phyloP scores from a whole-genome alignment of 1,140 invertebrate species.

The Diorhabda carinulata region DNA sequence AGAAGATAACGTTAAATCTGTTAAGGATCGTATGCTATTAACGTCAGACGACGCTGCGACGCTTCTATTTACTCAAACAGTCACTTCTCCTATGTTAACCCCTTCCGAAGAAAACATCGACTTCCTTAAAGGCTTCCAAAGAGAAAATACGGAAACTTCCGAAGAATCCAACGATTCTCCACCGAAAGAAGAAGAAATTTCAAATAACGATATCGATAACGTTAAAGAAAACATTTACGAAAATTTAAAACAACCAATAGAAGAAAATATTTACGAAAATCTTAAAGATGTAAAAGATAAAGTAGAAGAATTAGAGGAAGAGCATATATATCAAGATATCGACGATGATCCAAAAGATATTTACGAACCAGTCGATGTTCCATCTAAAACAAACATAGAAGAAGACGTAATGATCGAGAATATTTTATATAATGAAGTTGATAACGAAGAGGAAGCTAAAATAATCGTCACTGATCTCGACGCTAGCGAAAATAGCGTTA shows the following conservation, averaged over 20 bases:
- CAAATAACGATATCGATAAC: constrained; percentile 14
- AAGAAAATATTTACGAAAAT: constrained; percentile 36
- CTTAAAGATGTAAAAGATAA: constrained; percentile 17
- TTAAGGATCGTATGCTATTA: constrained; percentile 45
- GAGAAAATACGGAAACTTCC: constrained; percentile 29
- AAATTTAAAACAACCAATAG: constrained; percentile 26
- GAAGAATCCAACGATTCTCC: constrained; percentile 16
- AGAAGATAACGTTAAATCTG: constrained; percentile 31
- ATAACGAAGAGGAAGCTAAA: constrained; percentile 1
- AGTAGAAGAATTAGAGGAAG: constrained; percentile 18
- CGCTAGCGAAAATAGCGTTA: constrained; percentile 9
- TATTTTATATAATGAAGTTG: constrained; percentile 4
- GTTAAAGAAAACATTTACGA: constrained; percentile 32
- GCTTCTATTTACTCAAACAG: constrained; percentile 45
- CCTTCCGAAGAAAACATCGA: constrained; percentile 48
- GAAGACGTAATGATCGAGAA: constrained; percentile 7
- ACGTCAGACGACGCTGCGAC: constrained; percentile 42
- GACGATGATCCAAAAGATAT: constrained; percentile 19
- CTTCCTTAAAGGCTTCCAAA: constrained; percentile 44
- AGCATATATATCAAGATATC: constrained; percentile 34
- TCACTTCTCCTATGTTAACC: constrained; percentile 47
- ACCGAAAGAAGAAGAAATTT: constrained; percentile 13
- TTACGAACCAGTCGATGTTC: constrained; percentile 8
- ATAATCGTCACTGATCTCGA: constrained; percentile 9
- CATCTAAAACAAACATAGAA: not conserved